Evolutionary conservation across 2,797 vertebrate species (phyloP), one percentile per base, ranked within the genome.

Genomic region (Orestias chungarensis): DNA sequence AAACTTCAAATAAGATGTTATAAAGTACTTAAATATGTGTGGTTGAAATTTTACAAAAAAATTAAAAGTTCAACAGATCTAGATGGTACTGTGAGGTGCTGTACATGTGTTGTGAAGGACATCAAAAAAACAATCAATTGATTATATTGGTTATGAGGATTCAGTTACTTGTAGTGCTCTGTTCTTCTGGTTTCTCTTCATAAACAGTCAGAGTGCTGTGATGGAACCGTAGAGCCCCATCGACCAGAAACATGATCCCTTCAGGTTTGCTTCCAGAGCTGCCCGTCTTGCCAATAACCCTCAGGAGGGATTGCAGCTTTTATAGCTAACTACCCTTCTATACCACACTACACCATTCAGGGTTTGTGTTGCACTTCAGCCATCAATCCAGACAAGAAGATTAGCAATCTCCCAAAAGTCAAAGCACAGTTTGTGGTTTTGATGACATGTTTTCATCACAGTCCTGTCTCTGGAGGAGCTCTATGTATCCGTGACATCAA

Each of bases 221-320:
- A 79, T 66, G 73, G 66, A 20, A 17, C 33, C 38, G 43, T 55
- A 23, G 14, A 86, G 52, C 57, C 66, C 78, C 73, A 59, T 47
- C 4, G 67, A 82, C 40, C 42, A 74, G 80, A 82, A 90, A 89
- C 66, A 57, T 49, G 74, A 89, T 85, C 78, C 76, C 69, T 85
- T 71, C 23, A 81, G 80, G 82, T 84, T 80, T 86, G 78, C 14
- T 73, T 75, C 11, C 29, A 82, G 82, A 84, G 46, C 79, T 57
- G 69, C 35, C 27, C 11, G 31, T 82, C 75, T 82, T 84, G 73
- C 75, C 76, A 81, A 52, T 73, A 55, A 70, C 79, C 85, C 83
- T 75, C 71, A 42, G 78, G 85, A 54, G 82, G 82, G 71, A 69
- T 68, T 59, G 46, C n/a, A 3, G 40, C 76, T 81, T 78, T 85